Percentiles rank a stretch among this genome's conserved stretches.
Evolutionary conservation across 1,140 invertebrate genomes (phyloP).

Genomic region (Chionoecetes opilio): DNA sequence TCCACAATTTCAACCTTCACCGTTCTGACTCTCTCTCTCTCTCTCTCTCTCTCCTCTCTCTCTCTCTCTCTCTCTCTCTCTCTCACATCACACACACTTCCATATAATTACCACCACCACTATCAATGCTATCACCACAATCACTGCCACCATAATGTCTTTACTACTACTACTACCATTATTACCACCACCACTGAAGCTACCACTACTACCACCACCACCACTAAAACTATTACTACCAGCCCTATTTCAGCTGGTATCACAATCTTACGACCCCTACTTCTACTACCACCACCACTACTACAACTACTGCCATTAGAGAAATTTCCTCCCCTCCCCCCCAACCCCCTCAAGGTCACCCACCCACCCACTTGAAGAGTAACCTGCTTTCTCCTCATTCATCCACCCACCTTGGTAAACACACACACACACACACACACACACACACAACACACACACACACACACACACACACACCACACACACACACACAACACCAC

Average conservation of each 20-base stretch:
- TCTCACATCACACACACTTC: not conserved
- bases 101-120: slow-evolving; percentile 19
- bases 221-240: not conserved
- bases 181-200: not conserved
- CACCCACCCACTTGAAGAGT: not conserved
- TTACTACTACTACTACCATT: not conserved
- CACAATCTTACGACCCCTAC: not conserved
- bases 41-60: not conserved
- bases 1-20: too few relatives aligned
- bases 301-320: not conserved
- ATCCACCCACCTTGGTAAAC: not conserved
- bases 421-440: too few relatives aligned
- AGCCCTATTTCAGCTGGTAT: not conserved
- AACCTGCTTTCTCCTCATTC: slow-evolving; percentile 14
- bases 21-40: not conserved
- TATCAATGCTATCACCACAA: not conserved
- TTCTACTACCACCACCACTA: slow-evolving; percentile 37
- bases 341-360: not conserved
- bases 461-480: too few relatives aligned
- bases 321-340: too few relatives aligned
- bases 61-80: slow-evolving; percentile 3
- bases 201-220: slow-evolving; percentile 34
- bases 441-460: too few relatives aligned
- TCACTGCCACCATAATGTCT: not conserved
- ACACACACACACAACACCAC: too few relatives aligned